phyloP scores from a whole-genome alignment of 1,140 invertebrate genomes.

The Philaenus spumarius region DNA sequence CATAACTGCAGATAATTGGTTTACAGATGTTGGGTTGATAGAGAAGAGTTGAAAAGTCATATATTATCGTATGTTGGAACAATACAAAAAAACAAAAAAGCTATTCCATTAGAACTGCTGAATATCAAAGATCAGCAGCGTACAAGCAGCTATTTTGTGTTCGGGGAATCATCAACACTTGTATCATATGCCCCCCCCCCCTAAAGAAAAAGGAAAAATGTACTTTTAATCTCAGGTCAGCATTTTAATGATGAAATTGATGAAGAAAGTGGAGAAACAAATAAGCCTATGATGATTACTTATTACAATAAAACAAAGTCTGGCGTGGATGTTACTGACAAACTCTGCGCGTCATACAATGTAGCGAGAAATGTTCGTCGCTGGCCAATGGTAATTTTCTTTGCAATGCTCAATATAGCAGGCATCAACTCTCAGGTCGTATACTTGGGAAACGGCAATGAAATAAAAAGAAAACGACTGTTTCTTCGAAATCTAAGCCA shows the following conservation, averaged over 20 bases:
- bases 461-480: too few species aligned
- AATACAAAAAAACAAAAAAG: neutral
- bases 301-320: conserved; percentile 7
- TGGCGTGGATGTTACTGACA: neutral
- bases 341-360: neutral
- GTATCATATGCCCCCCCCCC: neutral
- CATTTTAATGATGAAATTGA: neutral
- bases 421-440: neutral
- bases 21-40: neutral
- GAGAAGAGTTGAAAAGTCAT: neutral
- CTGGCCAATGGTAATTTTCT: neutral
- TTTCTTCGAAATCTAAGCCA: too few species aligned
- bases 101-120: neutral
- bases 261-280: too few species aligned
- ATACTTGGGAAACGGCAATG: neutral
- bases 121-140: too few species aligned
- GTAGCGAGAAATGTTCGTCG: neutral
- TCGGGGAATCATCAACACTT: neutral
- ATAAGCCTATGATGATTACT: too few species aligned
- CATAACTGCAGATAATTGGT: conserved; percentile 1
- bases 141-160: too few species aligned
- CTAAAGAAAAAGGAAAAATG: neutral
- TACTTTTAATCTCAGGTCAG: neutral
- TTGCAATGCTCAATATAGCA: conserved; percentile 1
- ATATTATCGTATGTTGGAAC: neutral